Base-by-base conservation (phyloP, 2,113 vertebrate genomes). In the Atherinomorus stipes region DNA sequence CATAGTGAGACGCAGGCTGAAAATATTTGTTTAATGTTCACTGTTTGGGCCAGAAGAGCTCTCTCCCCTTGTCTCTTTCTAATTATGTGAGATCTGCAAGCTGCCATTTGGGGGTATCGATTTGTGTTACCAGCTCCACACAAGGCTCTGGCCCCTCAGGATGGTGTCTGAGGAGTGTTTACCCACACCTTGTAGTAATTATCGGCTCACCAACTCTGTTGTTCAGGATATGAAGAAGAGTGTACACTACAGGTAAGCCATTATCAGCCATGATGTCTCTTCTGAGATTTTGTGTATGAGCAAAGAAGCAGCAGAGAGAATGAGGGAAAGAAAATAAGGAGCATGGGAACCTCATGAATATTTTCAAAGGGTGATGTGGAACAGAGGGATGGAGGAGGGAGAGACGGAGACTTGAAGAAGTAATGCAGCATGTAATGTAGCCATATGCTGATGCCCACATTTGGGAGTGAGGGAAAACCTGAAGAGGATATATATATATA, bases 71-170 rank as follows among this genome's bases (percentile, higher is more conserved):
- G 75, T 84, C 65, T 88, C 66, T 73, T 73, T 85, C 81, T 90
- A 89, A 92, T 90, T 92, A 90, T 83, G 71, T 63, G 69, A 73
- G 85, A 89, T 86, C 82, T 80, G 63, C 74, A 80, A 78, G 88
- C 82, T 89, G 89, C 90, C 85, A 90, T 92, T 90, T 85, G 86
- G 45, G 65, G 50, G 61, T 89, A 93, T 92, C 13, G 92, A 92
- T 93, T 90, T 76, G 68, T 51, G 28, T 68, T 80, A 84, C 81
- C 75, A 76, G 83, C 78, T 83, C 68, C 76, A 74, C 76, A 83
- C 75, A 71, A 81, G 34, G 60, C 69, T 60, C 42, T 37, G 65
- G 73, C 68, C 84, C 77, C 73, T 81, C 80, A 58, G 81, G 80
- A 81, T 62, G 72, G 74, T 85, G 67, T 84, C 77, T 83, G 61